Evolutionary conservation across 2,888 invertebrate species (phyloP).

Genomic region (Cerceris rybyensis): DNA sequence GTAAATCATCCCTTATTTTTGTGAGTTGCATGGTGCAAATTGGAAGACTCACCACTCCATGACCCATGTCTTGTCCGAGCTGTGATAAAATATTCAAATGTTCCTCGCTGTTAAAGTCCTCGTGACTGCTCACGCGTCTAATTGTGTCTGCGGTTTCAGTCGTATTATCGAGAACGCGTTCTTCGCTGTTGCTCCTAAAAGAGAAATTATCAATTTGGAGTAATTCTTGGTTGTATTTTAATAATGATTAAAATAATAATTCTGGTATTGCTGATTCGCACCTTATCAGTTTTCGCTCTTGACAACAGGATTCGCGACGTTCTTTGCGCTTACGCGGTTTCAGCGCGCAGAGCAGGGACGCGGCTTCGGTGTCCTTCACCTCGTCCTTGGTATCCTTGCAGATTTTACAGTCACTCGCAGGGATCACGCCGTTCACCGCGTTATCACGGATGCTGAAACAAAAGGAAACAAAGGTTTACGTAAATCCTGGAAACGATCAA

Average conservation of each 20-base stretch:
- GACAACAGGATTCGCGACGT: constrained; percentile 84
- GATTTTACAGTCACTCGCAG: constrained; percentile 74
- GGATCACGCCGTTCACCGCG: constrained; percentile 72
- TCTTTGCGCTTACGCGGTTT: constrained; percentile 85
- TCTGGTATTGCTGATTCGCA: constrained; percentile 20
- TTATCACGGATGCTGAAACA: constrained; percentile 74
- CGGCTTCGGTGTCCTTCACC: constrained; percentile 82
- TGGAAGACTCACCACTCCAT: constrained; percentile 77
- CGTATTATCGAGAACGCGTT: constrained; percentile 76
- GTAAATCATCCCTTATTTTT: neutral
- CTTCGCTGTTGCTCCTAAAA: constrained; percentile 79
- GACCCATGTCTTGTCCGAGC: constrained; percentile 79
- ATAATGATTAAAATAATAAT: no score
- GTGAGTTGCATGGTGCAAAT: neutral
- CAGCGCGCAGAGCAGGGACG: constrained; percentile 84
- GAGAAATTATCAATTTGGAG: neutral
- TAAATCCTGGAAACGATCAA: neutral
- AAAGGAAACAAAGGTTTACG: neutral
- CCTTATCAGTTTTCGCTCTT: constrained; percentile 80
- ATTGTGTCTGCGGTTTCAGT: constrained; percentile 70
- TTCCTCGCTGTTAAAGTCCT: constrained; percentile 83
- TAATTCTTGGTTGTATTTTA: no score
- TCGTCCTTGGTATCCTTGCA: constrained; percentile 79
- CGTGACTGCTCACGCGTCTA: constrained; percentile 86
- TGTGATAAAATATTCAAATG: constrained; percentile 75